Evolutionary conservation across 2,113 vertebrate genomes (phyloP).

Genomic region (Dinomys branickii): DNA sequence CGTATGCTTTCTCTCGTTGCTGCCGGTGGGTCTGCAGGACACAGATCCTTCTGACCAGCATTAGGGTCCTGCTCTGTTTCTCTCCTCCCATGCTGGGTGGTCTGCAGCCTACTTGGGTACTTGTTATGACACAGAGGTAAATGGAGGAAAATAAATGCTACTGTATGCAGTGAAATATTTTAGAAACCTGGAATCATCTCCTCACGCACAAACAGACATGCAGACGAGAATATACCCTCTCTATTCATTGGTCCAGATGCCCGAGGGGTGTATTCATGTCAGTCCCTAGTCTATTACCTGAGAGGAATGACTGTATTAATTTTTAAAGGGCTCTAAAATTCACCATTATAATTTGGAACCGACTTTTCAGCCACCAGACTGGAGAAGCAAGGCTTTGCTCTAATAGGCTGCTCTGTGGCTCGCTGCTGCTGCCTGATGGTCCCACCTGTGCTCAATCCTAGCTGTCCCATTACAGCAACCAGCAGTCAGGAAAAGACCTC

Average conservation of each 20-base stretch:
- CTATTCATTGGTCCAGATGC: neutral
- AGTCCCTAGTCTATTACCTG: neutral
- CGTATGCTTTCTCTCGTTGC: neutral
- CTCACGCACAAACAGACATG: neutral
- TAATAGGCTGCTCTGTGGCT: accelerated
- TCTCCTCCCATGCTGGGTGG: accelerated
- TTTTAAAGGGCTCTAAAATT: constrained; percentile 21
- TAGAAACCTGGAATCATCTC: neutral
- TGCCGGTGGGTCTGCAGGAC: neutral
- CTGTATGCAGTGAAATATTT: neutral
- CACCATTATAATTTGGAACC: neutral
- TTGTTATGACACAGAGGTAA: neutral
- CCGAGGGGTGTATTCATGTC: neutral
- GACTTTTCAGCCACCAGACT: neutral
- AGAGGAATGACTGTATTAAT: neutral
- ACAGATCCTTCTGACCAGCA: neutral
- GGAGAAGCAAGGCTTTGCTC: neutral
- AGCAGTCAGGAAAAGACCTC: neutral
- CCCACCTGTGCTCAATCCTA: neutral
- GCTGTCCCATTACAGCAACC: neutral
- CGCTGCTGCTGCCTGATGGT: neutral
- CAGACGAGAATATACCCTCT: neutral
- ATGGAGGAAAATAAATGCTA: neutral
- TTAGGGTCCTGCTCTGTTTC: neutral
- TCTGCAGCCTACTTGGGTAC: no score